Percentiles rank a stretch among this genome's conserved stretches.
phyloP scores from a whole-genome alignment of 2,797 vertebrate genomes.

The Chiroxiphia lanceolata region DNA sequence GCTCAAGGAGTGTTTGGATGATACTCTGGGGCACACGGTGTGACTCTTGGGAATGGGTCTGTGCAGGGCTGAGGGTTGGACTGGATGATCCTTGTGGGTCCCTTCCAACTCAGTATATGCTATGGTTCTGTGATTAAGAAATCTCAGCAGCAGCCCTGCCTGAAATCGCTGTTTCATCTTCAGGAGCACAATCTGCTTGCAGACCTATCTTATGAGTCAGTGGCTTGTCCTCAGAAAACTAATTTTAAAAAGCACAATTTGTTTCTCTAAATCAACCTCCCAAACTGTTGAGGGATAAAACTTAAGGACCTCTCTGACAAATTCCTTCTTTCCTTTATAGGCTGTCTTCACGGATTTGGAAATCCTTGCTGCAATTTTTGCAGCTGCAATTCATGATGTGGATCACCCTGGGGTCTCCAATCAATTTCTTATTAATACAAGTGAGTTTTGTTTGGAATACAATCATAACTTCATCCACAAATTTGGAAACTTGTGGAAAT shows the following conservation, averaged over 20 bases:
- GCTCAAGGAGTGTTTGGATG: background rate
- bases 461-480: background rate
- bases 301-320: background rate
- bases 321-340: slow-evolving; percentile 66
- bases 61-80: background rate
- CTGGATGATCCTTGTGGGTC: background rate
- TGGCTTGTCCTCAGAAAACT: background rate
- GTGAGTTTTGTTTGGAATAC: slow-evolving; percentile 78
- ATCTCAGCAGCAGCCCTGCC: background rate
- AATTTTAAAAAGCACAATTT: background rate
- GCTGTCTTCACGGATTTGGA: slow-evolving; percentile 97
- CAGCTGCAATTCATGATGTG: slow-evolving; percentile 96
- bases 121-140: background rate
- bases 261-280: background rate
- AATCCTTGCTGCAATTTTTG: slow-evolving; percentile 96
- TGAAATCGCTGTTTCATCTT: background rate
- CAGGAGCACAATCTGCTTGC: background rate
- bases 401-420: slow-evolving; percentile 99
- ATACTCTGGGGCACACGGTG: background rate
- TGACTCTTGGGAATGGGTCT: background rate
- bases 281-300: background rate
- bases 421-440: slow-evolving; percentile 99
- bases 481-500: background rate
- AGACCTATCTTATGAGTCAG: background rate
- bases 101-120: background rate